Base-by-base conservation (phyloP, 2,888 invertebrate species). In the Lathronympha strigana region DNA sequence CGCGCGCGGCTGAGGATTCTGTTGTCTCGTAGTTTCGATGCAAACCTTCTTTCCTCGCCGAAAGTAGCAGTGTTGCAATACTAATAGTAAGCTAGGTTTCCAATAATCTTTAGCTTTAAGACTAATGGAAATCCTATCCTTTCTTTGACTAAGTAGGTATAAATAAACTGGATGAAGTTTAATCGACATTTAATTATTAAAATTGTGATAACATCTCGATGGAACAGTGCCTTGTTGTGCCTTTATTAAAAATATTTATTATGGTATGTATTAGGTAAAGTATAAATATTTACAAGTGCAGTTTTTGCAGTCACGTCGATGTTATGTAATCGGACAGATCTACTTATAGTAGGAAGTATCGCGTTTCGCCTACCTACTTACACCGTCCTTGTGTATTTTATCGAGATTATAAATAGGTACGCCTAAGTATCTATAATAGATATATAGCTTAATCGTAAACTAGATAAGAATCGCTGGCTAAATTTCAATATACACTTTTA, bases 301-400 rank as follows among this genome's bases (percentile, higher is more conserved):
- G 76, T 78, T 81, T 83, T 80, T 83, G 79, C 79, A 81, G 82
- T 84, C 81, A 78, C 81, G 78, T 75, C 84, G 80, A 80, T 84
- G 82, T 79, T 83, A 77, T 62, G 36, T 62, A 62, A 79, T 80
- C 80, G 81, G 82, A 81, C 77, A 79, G 73, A 81, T 83, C 80
- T 88, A 87, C 83, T 85, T 87, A 80, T 83, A 80, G 78, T 86
- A 79, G 82, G 85, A 49, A 83, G 81, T 82, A 77, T 82, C 77
- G 80, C 84, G 84, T 84, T 53, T 86, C 87, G 86, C 87, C 88
- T 87, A 88, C 86, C 87, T 87, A 88, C 86, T 89, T 89, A 90
- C 90, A 90, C 91, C 92, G 92, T 92, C 92, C 92, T 90, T 89
- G 88, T 87, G 87, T 87, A 90, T 89, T 89, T 87, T 89, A 58